These are phyloP conservation scores for Eubucco bourcierii DNA, from an alignment of 2,113 vertebrate genomes.

Conservation along the genomic window DNA sequence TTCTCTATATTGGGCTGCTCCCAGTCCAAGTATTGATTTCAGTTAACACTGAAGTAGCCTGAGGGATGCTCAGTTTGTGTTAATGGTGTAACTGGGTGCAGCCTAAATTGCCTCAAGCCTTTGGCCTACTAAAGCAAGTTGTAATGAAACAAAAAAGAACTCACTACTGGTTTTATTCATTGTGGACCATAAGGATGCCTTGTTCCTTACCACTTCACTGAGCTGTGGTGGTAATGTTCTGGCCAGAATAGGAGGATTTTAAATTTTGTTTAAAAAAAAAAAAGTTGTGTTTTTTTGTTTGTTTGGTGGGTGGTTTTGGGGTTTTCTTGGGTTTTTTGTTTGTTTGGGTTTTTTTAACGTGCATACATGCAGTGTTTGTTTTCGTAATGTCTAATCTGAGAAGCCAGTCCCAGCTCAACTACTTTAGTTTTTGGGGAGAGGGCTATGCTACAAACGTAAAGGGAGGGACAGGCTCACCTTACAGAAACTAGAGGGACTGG, in stretches of 20 bases:
- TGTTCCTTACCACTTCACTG: not conserved
- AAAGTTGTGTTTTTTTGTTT: not conserved
- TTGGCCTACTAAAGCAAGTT: not conserved
- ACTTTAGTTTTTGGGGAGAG: not conserved
- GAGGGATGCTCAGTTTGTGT: constrained; percentile 10
- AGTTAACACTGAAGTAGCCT: not conserved
- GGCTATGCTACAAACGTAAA: not conserved
- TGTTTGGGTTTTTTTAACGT: not conserved
- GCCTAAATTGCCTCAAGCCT: constrained; percentile 5
- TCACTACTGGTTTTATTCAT: not conserved
- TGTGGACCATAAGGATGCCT: not conserved
- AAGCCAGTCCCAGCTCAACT: not conserved
- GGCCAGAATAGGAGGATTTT: not conserved
- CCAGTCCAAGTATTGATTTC: constrained; percentile 40
- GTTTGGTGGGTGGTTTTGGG: no score
- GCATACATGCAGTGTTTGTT: not conserved
- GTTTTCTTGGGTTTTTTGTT: not conserved
- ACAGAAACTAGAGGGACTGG: not conserved
- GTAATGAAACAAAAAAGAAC: not conserved
- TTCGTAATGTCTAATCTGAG: not conserved
- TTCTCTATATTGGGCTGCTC: not conserved
- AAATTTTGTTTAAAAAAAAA: not conserved
- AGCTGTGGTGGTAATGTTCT: not conserved
- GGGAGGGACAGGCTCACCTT: not conserved
- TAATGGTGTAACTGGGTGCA: constrained; percentile 8